Evolutionary conservation across 1,140 invertebrate species (phyloP), one percentile per base, ranked within the genome.

Genomic region (Drosophila nebulosa): DNA sequence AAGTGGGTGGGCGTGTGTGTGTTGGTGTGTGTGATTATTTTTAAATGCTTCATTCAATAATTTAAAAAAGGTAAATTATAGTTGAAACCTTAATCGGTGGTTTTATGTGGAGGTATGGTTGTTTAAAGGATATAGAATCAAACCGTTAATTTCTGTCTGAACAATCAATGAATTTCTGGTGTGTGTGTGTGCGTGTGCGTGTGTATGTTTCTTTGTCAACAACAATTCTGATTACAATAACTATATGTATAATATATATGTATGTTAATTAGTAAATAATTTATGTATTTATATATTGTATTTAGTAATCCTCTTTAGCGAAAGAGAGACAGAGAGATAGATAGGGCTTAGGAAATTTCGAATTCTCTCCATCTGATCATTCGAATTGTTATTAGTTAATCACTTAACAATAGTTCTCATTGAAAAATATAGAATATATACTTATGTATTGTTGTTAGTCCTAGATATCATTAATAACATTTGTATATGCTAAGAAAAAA

Each of bases 21-120:
- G n/a, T n/a, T n/a, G n/a, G n/a, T n/a, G n/a, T n/a, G 4, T 0
- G 35, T 36, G 35, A 12, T 1, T 14, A 4, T 42, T 42, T 42
- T 0, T 42, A 42, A 42, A 42, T 42, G 39, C 39, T 36, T 36
- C 12, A 3, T 56, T 74, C 55, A 18, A 30, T 42, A 16, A 16
- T 30, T 30, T 5, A 55, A 51, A 51, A 32, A 75, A 64, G 32
- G 24, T 36, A 65, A 64, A 59, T 64, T 64, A 65, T 71, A 59
- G 50, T 42, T 74, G 71, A 74, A 74, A 74, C 71, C 71, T 71
- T 64, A 42, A 56, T 74, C 71, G 71, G 71, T 74, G 57, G 57
- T 32, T 27, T 39, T 59, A 71, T 63, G 59, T 74, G 30, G 50
- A 55, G 63, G 60, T 70, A 32, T 32, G 53, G 16, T n/a, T 18